These are phyloP conservation scores for Scyliorhinus canicula DNA, from an alignment of 2,797 vertebrate genomes.

Conservation along the genomic window DNA sequence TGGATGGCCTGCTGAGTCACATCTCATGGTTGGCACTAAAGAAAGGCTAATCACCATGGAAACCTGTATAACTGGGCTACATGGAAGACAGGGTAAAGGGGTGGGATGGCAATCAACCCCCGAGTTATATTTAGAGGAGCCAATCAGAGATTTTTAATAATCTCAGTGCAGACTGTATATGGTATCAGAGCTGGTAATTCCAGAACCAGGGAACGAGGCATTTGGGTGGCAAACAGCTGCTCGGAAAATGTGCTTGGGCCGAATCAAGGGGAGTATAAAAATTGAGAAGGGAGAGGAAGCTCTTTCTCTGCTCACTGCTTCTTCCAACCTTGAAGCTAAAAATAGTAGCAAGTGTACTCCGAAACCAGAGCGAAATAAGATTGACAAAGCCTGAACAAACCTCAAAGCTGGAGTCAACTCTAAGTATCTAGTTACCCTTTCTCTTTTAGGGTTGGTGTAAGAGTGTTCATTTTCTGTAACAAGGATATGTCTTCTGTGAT, in stretches of 20 bases:
- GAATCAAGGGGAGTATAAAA: not conserved
- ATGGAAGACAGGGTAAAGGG: not conserved
- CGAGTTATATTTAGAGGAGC: not conserved
- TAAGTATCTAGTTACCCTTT: not conserved
- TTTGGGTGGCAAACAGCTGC: not conserved
- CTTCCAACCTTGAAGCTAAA: not conserved
- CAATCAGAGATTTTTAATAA: not conserved
- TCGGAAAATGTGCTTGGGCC: not conserved
- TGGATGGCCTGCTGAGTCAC: not conserved
- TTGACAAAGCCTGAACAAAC: not conserved
- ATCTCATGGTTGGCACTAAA: not conserved
- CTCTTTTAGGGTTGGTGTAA: not conserved
- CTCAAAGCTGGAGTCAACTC: not conserved
- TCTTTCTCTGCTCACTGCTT: not conserved
- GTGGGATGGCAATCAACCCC: not conserved
- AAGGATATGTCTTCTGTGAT: not conserved
- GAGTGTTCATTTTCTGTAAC: not conserved
- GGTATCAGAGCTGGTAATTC: not conserved
- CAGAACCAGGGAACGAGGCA: not conserved
- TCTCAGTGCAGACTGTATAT: not conserved
- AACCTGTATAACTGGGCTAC: not conserved
- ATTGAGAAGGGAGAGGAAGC: not conserved
- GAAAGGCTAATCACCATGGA: conserved; percentile 8
- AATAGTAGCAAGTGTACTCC: not conserved
- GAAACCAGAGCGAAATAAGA: not conserved